These are phyloP conservation scores for Oxyteleia sp. DNA, from an alignment of 2,888 invertebrate genomes.

Conservation along the genomic window DNA sequence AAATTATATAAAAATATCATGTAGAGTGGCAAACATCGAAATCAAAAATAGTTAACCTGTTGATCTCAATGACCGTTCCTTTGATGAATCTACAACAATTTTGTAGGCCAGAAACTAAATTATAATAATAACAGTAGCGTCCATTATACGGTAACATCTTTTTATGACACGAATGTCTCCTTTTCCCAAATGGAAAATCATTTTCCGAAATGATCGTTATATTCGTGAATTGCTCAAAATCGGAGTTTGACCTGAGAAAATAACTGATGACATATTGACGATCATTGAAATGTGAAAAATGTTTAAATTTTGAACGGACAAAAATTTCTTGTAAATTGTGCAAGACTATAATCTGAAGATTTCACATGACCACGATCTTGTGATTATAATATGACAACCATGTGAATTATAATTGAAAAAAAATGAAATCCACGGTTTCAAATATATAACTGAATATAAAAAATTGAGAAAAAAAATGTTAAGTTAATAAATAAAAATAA, in stretches of 20 bases:
- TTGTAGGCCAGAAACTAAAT: slow-evolving; percentile 89
- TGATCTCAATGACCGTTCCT: slow-evolving; percentile 89
- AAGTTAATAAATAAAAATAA: too few species aligned
- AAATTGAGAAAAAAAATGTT: too few species aligned
- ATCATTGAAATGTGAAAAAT: neutral
- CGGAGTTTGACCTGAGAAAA: slow-evolving; percentile 86
- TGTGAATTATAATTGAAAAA: too few species aligned
- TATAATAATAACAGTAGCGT: slow-evolving; percentile 88
- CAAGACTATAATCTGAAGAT: too few species aligned
- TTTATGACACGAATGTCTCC: slow-evolving; percentile 85
- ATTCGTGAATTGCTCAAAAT: slow-evolving; percentile 90
- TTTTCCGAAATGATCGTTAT: slow-evolving; percentile 91
- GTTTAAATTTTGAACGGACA: neutral
- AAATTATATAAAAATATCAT: slow-evolving; percentile 2
- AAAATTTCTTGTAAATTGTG: too few species aligned
- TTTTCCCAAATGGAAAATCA: slow-evolving; percentile 89
- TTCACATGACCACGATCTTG: too few species aligned
- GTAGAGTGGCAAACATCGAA: slow-evolving; percentile 89
- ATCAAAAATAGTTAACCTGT: slow-evolving; percentile 87
- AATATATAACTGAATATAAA: too few species aligned
- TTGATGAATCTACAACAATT: slow-evolving; percentile 91
- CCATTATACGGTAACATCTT: slow-evolving; percentile 89
- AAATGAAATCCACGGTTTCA: too few species aligned
- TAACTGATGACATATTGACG: neutral
- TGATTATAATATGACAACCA: too few species aligned